Conservation (phyloP, 2,113 vertebrate species). For the Eidolon helvum region DNA sequence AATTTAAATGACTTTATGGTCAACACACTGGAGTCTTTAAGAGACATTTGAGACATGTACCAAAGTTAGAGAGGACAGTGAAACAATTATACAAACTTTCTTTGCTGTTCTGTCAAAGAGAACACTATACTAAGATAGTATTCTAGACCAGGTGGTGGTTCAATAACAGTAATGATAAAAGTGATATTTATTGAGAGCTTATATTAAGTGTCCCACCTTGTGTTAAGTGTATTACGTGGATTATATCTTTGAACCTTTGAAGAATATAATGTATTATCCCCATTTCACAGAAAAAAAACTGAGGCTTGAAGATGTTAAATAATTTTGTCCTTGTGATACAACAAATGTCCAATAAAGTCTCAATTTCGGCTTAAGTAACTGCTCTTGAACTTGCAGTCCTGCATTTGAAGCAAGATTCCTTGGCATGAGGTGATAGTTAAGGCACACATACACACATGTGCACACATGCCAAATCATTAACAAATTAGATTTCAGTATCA, state of each 20-base stretch:
- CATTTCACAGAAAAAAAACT: background rate
- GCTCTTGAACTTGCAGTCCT: background rate
- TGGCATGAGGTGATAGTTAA: background rate
- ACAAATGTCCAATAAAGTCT: background rate
- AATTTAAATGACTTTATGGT: background rate
- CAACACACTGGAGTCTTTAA: background rate
- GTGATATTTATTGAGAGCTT: background rate
- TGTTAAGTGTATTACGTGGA: background rate
- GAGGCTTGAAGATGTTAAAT: background rate
- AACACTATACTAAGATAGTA: background rate
- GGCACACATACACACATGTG: background rate
- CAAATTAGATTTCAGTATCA: background rate
- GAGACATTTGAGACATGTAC: background rate
- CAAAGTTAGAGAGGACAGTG: background rate
- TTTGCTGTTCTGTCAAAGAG: background rate
- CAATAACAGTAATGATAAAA: background rate
- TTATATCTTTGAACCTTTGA: background rate
- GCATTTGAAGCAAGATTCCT: background rate
- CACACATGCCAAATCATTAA: background rate
- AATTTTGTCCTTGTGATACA: background rate
- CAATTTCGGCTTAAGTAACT: background rate
- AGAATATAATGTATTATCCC: background rate
- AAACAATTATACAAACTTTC: background rate
- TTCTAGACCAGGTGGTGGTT: background rate
- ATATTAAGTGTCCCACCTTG: background rate